A percentile compares a stretch with the other conserved stretches of the same genome.
Conservation (phyloP, 2,888 invertebrate genomes). For the Cristatella mucedo region DNA sequence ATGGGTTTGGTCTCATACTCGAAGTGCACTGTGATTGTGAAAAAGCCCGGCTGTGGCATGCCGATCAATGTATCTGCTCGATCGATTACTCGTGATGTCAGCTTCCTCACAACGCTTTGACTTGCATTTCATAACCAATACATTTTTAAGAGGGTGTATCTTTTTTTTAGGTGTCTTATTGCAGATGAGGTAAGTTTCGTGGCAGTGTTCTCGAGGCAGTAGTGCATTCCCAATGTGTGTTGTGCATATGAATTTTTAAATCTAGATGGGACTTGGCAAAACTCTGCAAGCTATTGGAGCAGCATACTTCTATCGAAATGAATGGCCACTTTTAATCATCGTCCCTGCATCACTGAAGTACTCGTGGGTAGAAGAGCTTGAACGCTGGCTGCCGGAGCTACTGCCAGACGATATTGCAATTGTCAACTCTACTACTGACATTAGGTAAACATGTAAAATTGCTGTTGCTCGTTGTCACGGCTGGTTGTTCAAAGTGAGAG, state of each 20-base stretch:
- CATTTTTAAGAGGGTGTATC: background rate
- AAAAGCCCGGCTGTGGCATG: background rate
- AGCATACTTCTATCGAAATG: conserved; percentile 25
- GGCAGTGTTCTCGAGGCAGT: background rate
- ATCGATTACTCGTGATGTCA: too few relatives aligned
- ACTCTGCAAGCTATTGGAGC: conserved; percentile 31
- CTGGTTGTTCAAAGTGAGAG: too few relatives aligned
- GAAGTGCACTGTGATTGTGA: background rate
- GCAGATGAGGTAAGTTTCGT: conserved; percentile 27
- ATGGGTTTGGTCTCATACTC: background rate
- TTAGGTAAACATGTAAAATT: too few relatives aligned
- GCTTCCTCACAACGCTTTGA: too few relatives aligned
- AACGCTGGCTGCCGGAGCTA: conserved; percentile 32
- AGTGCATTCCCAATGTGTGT: background rate
- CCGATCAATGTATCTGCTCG: too few relatives aligned
- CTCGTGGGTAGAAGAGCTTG: conserved; percentile 33
- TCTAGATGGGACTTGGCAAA: conserved; percentile 41
- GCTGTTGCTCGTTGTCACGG: too few relatives aligned
- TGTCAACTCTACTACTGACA: conserved; percentile 24
- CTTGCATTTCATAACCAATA: background rate
- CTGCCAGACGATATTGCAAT: conserved; percentile 28
- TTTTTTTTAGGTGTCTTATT: conserved; percentile 24
- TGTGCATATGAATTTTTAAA: background rate
- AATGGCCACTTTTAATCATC: conserved; percentile 33
- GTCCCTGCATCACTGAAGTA: conserved; percentile 31